Evolutionary conservation across 2,797 vertebrate species (phyloP), one percentile per base, ranked within the genome.

Genomic region (Enteromius paludinosus): DNA sequence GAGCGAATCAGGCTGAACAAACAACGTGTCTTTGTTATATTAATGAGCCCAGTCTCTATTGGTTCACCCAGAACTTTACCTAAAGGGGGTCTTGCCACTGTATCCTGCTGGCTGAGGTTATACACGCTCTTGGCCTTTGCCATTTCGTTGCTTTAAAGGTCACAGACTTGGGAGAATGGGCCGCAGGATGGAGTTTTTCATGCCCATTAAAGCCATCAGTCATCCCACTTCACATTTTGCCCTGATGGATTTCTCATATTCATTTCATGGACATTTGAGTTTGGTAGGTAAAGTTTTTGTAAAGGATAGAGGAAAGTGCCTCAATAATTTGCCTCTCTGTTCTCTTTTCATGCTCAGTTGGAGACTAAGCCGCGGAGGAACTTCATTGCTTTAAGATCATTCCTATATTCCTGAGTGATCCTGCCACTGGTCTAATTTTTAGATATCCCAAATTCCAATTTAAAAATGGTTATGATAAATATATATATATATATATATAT

Each of bases 181-280:
- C 64, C 5, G 87, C 82, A 91, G 89, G 84, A 88, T 87, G 79
- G 69, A 83, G 28, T 78, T 25, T 52, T 69, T 59, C 88, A 89
- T 89, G 86, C 86, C 87, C 81, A 45, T 71, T 81, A 78, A 83
- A 87, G 86, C 88, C 73, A 89, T 90, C 83, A 86, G 86, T 87
- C 75, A 86, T 88, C 77, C 82, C 75, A 77, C 81, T 82, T 86
- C 87, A 91, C 88, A 90, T 89, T 92, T 87, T 83, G 82, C 87
- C 69, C 78, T 86, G 87, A 77, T 87, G 85, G 87, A 88, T 90
- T 93, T 93, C 92, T 94, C 90, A 91, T 93, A 93, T 94, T 93
- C 87, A 93, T 94, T 94, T 93, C 90, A 94, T 92, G 91, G 90
- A 93, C 90, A 92, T 94, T 94, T 93, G 88, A 93, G 91, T 91